phyloP scores from a whole-genome alignment of 2,113 vertebrate genomes.

The Cheirogaleus medius region DNA sequence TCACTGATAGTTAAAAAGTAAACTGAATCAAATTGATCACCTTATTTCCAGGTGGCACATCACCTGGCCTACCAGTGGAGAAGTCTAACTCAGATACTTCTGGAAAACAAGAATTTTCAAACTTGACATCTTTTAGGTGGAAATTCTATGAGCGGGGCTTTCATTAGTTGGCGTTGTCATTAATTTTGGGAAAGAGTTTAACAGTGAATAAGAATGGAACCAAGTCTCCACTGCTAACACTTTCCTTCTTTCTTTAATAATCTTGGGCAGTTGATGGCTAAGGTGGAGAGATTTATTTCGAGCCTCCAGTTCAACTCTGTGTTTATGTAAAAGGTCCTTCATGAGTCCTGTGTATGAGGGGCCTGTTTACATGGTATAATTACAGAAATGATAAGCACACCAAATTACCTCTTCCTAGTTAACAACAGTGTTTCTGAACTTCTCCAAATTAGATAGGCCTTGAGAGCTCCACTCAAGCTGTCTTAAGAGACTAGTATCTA shows the following conservation, averaged over 20 bases:
- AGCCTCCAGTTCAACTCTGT: background rate
- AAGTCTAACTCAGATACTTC: background rate
- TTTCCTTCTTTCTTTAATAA: background rate
- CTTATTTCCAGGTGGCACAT: background rate
- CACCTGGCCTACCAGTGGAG: background rate
- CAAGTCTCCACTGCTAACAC: background rate
- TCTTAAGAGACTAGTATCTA: background rate
- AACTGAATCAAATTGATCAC: background rate
- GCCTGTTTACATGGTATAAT: background rate
- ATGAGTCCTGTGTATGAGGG: background rate
- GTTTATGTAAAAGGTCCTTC: background rate
- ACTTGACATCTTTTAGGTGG: background rate
- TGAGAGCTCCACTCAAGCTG: background rate
- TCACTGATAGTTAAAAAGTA: background rate
- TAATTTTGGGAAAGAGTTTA: background rate
- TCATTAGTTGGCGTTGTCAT: background rate
- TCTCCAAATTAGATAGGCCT: background rate
- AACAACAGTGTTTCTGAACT: background rate
- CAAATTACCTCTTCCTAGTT: background rate
- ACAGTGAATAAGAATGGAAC: background rate
- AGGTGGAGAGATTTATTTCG: background rate
- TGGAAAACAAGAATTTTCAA: background rate
- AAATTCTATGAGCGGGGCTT: background rate
- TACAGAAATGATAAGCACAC: background rate
- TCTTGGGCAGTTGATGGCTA: background rate